Evolutionary conservation across 2,888 invertebrate genomes (phyloP).

Genomic region (Polydrusus cervinus): DNA sequence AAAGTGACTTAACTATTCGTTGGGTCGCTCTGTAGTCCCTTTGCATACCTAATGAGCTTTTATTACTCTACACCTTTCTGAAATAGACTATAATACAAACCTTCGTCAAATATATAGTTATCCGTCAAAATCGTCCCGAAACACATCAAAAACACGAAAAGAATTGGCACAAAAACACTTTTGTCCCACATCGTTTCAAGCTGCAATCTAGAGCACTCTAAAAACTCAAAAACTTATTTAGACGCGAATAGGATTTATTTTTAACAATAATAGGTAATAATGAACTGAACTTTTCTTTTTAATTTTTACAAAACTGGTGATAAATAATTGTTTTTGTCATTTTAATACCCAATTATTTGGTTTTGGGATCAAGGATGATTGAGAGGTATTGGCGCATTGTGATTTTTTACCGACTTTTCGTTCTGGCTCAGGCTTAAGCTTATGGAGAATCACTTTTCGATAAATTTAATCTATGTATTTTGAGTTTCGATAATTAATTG

Average conservation of each 20-base stretch:
- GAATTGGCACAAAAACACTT: neutral
- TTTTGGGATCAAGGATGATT: constrained; percentile 23
- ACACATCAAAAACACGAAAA: neutral
- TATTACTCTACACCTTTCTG: too few relatives aligned
- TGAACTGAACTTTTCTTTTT: neutral
- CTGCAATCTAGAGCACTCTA: neutral
- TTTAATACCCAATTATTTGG: constrained; percentile 2
- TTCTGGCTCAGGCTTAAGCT: neutral
- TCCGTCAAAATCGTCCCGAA: neutral
- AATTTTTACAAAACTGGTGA: neutral
- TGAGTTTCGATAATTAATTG: constrained; percentile 6
- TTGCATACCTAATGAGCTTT: too few relatives aligned
- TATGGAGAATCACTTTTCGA: constrained; percentile 5
- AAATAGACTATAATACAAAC: neutral
- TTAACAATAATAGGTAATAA: neutral
- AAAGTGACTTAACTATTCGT: too few relatives aligned
- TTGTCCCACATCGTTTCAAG: neutral
- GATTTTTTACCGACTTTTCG: constrained; percentile 21
- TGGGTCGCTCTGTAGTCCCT: too few relatives aligned
- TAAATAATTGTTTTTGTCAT: constrained; percentile 12
- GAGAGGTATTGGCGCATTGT: constrained; percentile 15
- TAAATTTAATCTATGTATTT: constrained; percentile 21
- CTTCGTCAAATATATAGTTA: neutral
- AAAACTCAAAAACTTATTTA: too few relatives aligned
- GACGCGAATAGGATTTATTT: too few relatives aligned